Conservation (phyloP, 37 sponge, comb jelly and placozoan species). For the Corticium candelabrum region DNA sequence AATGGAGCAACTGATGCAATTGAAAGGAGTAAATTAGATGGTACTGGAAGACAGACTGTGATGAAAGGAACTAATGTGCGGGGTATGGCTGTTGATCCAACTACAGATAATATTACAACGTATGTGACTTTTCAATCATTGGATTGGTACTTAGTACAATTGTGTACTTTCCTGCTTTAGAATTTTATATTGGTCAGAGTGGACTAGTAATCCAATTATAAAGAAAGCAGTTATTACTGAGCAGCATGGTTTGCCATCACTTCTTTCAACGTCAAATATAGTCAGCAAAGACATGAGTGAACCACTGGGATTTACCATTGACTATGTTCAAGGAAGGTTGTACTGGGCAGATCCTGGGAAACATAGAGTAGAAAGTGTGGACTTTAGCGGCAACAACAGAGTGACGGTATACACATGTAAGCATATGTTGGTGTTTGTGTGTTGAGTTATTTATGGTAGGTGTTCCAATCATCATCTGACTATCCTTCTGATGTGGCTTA, state of each 20-base stretch:
- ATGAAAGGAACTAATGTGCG: background rate
- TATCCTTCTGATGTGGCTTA: background rate
- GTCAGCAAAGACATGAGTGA: background rate
- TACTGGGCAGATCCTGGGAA: background rate
- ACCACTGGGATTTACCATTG: background rate
- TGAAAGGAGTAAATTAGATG: background rate
- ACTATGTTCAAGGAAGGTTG: background rate
- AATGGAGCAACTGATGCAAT: background rate
- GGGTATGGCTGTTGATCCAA: background rate
- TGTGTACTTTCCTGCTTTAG: too few species aligned
- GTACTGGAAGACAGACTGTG: background rate
- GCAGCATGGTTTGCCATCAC: background rate
- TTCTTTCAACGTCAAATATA: background rate
- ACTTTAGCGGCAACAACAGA: background rate
- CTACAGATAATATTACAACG: background rate
- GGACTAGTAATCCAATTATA: background rate
- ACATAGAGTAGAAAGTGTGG: background rate
- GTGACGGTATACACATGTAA: too few species aligned
- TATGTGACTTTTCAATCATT: background rate
- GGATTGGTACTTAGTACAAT: too few species aligned
- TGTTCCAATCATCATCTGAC: too few species aligned
- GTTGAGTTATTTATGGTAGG: too few species aligned
- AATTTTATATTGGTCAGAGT: background rate
- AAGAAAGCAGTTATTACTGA: background rate
- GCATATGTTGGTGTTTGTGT: too few species aligned